These are phyloP conservation scores for Stegostoma tigrinum DNA, from an alignment of 2,113 vertebrate species.

Conservation along the genomic window DNA sequence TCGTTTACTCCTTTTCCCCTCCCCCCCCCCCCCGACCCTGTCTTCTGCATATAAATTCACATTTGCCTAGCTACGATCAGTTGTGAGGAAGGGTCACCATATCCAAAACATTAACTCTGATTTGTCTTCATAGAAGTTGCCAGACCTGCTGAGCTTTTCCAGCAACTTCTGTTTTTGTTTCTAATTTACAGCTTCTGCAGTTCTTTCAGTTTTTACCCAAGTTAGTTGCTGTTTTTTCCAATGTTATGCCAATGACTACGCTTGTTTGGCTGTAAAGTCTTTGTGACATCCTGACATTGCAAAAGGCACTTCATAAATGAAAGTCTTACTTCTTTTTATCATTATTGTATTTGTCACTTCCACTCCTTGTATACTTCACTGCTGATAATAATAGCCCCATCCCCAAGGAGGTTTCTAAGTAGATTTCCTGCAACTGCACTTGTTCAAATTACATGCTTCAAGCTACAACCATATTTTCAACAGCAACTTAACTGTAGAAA, in stretches of 20 bases:
- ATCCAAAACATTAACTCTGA: too few species aligned
- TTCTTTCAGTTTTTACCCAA: too few species aligned
- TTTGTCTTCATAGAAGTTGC: too few species aligned
- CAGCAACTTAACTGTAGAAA: not conserved
- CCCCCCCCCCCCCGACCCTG: too few species aligned
- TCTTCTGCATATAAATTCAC: too few species aligned
- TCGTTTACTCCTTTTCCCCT: too few species aligned
- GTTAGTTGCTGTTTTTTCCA: not conserved
- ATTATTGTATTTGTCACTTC: not conserved
- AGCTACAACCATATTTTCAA: not conserved
- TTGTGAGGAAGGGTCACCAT: too few species aligned
- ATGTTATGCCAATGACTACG: not conserved
- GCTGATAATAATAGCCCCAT: not conserved
- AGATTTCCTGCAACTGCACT: not conserved
- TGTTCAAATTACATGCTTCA: not conserved
- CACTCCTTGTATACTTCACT: not conserved
- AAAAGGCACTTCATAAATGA: not conserved
- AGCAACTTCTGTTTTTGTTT: too few species aligned
- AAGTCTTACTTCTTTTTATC: not conserved
- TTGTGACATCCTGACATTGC: not conserved
- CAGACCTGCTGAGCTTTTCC: too few species aligned
- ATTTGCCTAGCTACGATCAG: too few species aligned
- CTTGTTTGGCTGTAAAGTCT: not conserved
- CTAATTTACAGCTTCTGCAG: too few species aligned
- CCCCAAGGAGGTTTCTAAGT: not conserved